These are phyloP conservation scores for Sebastes steindachneri DNA, from an alignment of 2,797 vertebrate species.

Conservation along the genomic window DNA sequence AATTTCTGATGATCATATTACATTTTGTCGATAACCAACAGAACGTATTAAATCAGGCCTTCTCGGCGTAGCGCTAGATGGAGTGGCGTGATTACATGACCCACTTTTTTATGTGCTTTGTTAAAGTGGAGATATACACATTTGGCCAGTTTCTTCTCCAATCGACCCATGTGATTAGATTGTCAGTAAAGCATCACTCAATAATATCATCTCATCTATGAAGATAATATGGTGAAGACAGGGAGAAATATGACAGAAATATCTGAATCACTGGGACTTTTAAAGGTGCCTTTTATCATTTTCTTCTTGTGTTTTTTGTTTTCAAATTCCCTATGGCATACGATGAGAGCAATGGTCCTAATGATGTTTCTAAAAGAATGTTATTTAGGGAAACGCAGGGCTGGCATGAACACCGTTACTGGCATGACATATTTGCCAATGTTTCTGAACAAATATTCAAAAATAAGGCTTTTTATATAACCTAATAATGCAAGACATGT, in stretches of 20 bases:
- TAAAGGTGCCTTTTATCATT: not conserved
- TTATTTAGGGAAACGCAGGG: not conserved
- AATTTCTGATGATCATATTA: constrained; percentile 79
- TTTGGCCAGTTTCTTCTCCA: constrained; percentile 24
- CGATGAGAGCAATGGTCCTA: not conserved
- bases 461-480: not conserved
- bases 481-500: not conserved
- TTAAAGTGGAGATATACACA: constrained; percentile 37
- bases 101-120: constrained; percentile 54
- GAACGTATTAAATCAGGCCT: constrained; percentile 68
- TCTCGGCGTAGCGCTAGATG: constrained; percentile 31
- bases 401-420: not conserved
- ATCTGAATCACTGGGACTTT: not conserved
- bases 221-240: not conserved
- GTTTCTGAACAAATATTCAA: not conserved
- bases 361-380: not conserved
- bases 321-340: not conserved
- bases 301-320: not conserved
- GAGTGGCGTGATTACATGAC: constrained; percentile 59
- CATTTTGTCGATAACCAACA: constrained; percentile 73
- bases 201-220: constrained; percentile 8
- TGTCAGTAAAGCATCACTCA: constrained; percentile 27
- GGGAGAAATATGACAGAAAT: not conserved
- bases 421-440: not conserved
- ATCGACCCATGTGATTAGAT: constrained; percentile 43